phyloP scores from a whole-genome alignment of 2,888 invertebrate genomes.

The Molorchus minor region DNA sequence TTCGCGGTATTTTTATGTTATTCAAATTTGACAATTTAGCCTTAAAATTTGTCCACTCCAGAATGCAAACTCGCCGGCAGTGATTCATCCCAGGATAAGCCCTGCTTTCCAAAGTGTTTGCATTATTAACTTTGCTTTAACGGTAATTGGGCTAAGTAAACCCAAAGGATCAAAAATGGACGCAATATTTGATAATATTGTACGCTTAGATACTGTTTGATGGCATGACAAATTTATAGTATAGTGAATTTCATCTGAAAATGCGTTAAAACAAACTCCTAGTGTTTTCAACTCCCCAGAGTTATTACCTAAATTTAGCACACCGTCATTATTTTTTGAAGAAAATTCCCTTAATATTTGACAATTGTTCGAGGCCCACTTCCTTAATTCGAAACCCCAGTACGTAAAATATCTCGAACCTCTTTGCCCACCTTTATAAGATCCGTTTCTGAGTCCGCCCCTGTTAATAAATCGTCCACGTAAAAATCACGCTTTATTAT shows the following conservation, averaged over 20 bases:
- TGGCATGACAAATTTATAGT: background rate
- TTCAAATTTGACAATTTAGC: slow-evolving; percentile 18
- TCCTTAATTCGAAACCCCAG: slow-evolving; percentile 22
- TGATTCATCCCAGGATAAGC: slow-evolving; percentile 42
- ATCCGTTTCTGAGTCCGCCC: slow-evolving; percentile 10
- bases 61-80: slow-evolving; percentile 15
- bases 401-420: slow-evolving; percentile 4
- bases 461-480: slow-evolving; percentile 32
- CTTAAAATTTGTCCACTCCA: slow-evolving; percentile 23
- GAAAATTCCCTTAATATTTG: background rate
- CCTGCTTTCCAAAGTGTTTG: slow-evolving; percentile 33
- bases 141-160: slow-evolving; percentile 13
- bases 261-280: slow-evolving; percentile 8
- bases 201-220: slow-evolving; percentile 2
- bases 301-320: background rate
- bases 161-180: slow-evolving; percentile 21
- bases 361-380: slow-evolving; percentile 18
- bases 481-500: slow-evolving; percentile 30
- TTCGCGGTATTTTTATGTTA: slow-evolving; percentile 25
- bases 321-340: background rate
- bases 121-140: slow-evolving; percentile 16
- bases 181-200: slow-evolving; percentile 13
- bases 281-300: slow-evolving; percentile 8
- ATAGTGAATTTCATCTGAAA: background rate
- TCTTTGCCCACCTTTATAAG: slow-evolving; percentile 17